phyloP scores from a whole-genome alignment of 2,797 vertebrate genomes.

The Merluccius polli region DNA sequence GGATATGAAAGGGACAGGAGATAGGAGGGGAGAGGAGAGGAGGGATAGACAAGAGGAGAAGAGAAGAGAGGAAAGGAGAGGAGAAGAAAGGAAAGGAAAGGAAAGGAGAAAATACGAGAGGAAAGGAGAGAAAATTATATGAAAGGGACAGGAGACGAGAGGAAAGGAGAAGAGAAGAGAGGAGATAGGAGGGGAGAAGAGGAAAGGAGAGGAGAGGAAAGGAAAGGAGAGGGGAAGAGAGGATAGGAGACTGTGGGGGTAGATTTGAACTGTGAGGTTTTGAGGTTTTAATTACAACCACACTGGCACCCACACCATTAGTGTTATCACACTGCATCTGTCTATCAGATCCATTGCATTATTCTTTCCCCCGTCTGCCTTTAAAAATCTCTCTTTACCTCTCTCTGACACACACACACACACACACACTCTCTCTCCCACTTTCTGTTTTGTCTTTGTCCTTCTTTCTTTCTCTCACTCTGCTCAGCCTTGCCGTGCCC shows the following conservation, averaged over 20 bases:
- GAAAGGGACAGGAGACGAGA: background rate
- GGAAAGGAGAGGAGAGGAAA: too few relatives aligned
- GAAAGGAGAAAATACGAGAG: background rate
- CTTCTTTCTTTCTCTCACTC: slow-evolving; percentile 11
- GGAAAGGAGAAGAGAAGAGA: background rate
- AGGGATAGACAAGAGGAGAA: background rate
- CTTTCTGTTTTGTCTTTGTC: slow-evolving; percentile 29
- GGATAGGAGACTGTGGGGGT: too few relatives aligned
- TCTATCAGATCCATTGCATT: too few relatives aligned
- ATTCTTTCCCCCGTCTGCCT: too few relatives aligned
- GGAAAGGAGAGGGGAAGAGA: too few relatives aligned
- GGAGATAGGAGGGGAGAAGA: too few relatives aligned
- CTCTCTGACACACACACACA: slow-evolving; percentile 20
- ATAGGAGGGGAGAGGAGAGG: background rate
- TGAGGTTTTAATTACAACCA: too few relatives aligned
- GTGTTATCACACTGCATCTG: too few relatives aligned
- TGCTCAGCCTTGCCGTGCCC: slow-evolving; percentile 30
- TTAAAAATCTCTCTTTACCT: background rate
- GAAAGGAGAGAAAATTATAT: background rate
- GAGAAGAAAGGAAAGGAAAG: background rate
- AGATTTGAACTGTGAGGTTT: too few relatives aligned
- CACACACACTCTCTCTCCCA: slow-evolving; percentile 14
- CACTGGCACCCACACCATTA: too few relatives aligned
- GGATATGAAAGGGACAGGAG: too few relatives aligned
- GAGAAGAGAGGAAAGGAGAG: background rate